These are phyloP conservation scores for Squalus acanthias DNA, from an alignment of 2,797 vertebrate species.

Conservation along the genomic window DNA sequence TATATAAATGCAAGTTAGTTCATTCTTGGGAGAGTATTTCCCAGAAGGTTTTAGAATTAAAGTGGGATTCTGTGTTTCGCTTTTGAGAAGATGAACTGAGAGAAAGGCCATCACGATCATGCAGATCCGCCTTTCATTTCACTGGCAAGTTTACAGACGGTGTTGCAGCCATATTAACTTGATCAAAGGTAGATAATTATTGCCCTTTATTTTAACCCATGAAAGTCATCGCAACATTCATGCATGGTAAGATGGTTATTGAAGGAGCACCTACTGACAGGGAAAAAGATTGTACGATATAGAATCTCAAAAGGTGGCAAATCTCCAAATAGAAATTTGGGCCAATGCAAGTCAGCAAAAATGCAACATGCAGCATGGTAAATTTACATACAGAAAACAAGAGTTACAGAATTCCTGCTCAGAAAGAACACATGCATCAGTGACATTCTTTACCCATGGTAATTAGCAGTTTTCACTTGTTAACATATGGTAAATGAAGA, in stretches of 20 bases:
- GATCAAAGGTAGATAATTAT: neutral
- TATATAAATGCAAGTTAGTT: no score
- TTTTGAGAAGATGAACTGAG: no score
- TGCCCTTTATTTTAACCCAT: neutral
- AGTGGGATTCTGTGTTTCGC: neutral
- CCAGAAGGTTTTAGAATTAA: neutral
- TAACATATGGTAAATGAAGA: neutral
- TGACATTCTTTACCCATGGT: neutral
- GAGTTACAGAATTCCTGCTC: neutral
- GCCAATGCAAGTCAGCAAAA: neutral
- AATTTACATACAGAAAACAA: neutral
- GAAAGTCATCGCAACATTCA: neutral
- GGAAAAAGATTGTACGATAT: no score
- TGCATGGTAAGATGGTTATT: neutral
- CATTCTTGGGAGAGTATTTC: no score
- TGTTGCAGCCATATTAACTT: no score
- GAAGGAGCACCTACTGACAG: neutral
- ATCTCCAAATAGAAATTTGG: neutral
- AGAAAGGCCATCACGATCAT: no score
- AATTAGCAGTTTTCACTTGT: neutral
- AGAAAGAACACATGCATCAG: neutral
- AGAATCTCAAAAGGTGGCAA: neutral
- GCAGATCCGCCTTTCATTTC: no score
- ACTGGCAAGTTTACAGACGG: no score
- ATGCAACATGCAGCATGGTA: no score